Base-by-base conservation (phyloP, 2,797 vertebrate species). In the Anisognathus igniventris region DNA sequence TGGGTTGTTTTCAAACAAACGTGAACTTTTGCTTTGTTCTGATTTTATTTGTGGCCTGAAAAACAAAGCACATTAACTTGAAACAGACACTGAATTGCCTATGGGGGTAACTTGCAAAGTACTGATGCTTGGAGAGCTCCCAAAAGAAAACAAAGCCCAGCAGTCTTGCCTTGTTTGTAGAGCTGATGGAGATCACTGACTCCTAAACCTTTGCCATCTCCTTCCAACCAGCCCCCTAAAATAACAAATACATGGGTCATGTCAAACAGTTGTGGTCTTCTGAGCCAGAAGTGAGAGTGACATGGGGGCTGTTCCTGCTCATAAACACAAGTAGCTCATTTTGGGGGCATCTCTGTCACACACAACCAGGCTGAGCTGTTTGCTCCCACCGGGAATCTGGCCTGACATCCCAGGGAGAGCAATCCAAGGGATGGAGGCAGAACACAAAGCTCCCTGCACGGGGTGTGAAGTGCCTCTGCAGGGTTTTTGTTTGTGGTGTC, bases 41-140 rank as follows among this genome's bases (percentile, higher is more conserved):
- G 82, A 51, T 79, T 97, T 92, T 97, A 96, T 94, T 94, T 97
- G 96, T 86, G 72, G 90, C 53, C 88, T 93, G 90, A 95, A 93
- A 97, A 97, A 92, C 78, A 95, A 96, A 94, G 90, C 58, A 9
- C 53, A 87, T 96, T 96, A 95, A 95, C 91, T 97, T 87, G 88
- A 97, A 96, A 94, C 91, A 96, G 89, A 95, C 39, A 64, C 62
- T 71, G 81, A 30, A 66, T 42, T 89, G 82, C 86, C 80, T 88
- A 76, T 89, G 67, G 90, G 90, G 92, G 86, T 85, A 83, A 86
- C 90, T 95, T 73, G 37, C 57, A 89, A 88, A 95, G 73, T 71
- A 70, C 88, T 93, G 54, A 76, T 95, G 61, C 88, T 85, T 96
- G 95, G 96, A 96, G 85, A 75, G 58, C 14, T 83, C 90, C 77